phyloP scores from a whole-genome alignment of 2,888 invertebrate genomes.

The Chymomyza caudatula region DNA sequence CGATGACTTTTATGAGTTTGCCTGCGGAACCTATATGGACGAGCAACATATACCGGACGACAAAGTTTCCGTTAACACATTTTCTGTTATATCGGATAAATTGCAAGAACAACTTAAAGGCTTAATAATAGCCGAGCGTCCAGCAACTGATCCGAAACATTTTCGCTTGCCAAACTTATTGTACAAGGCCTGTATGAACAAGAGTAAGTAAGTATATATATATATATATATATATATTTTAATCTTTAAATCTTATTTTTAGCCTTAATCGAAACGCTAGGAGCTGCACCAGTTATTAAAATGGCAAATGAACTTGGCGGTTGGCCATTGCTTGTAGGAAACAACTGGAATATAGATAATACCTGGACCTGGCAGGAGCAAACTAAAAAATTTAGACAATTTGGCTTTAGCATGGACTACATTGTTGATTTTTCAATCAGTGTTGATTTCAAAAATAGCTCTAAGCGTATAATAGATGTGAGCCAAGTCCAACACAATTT shows the following conservation, averaged over 20 bases:
- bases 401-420: slow-evolving; percentile 93
- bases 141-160: slow-evolving; percentile 74
- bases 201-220: slow-evolving; percentile 67
- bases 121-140: slow-evolving; percentile 75
- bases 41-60: slow-evolving; percentile 86
- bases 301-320: slow-evolving; percentile 90
- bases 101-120: slow-evolving; percentile 78
- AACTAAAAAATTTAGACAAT: slow-evolving; percentile 87
- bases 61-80: slow-evolving; percentile 77
- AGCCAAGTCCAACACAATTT: slow-evolving; percentile 51
- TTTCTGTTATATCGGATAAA: slow-evolving; percentile 78
- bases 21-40: slow-evolving; percentile 85
- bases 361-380: slow-evolving; percentile 89
- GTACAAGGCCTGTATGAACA: slow-evolving; percentile 79
- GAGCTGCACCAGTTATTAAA: slow-evolving; percentile 84
- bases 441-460: slow-evolving; percentile 93
- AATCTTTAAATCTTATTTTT: slow-evolving; percentile 12
- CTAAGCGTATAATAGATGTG: slow-evolving; percentile 90
- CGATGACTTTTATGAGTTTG: slow-evolving; percentile 87
- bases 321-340: slow-evolving; percentile 93
- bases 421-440: slow-evolving; percentile 94
- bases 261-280: slow-evolving; percentile 90
- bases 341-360: slow-evolving; percentile 83
- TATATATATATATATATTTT: neutral
- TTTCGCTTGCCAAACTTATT: slow-evolving; percentile 78